These are phyloP conservation scores for Oceanodroma leucorhoa DNA, from an alignment of 2,797 vertebrate species.

Conservation along the genomic window DNA sequence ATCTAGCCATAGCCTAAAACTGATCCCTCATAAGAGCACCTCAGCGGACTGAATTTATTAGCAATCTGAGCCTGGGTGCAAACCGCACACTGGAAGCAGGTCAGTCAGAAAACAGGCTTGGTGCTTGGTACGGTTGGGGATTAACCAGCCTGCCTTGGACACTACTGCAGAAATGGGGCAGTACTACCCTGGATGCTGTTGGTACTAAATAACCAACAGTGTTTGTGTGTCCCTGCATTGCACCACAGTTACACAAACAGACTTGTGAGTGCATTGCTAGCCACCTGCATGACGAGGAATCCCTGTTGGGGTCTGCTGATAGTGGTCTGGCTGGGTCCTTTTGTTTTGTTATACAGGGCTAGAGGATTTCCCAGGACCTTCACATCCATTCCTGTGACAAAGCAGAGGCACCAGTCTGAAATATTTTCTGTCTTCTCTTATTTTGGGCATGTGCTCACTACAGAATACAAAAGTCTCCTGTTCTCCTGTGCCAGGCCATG, in stretches of 20 bases:
- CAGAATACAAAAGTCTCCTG: not conserved
- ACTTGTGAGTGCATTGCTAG: not conserved
- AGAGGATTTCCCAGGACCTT: conserved; percentile 31
- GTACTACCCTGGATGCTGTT: not conserved
- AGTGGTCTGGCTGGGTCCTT: not conserved
- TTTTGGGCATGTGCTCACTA: not conserved
- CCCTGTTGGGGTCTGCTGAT: not conserved
- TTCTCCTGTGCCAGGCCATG: not conserved
- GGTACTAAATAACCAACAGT: accelerated
- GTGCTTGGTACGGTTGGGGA: not conserved
- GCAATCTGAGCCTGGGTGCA: not conserved
- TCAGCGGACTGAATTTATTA: not conserved
- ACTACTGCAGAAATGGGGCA: not conserved
- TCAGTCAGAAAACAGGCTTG: not conserved
- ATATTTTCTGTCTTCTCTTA: not conserved
- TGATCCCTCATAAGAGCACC: not conserved
- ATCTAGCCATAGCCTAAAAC: not conserved
- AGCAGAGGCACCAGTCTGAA: not conserved
- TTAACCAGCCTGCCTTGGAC: not conserved
- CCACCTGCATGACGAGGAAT: not conserved
- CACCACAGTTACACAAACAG: not conserved
- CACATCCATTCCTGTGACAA: not conserved
- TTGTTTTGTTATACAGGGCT: not conserved
- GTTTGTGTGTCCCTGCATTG: not conserved
- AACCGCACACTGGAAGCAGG: not conserved